Percentiles rank a stretch among this genome's conserved stretches.
Conservation (phyloP, 1,140 invertebrate species). For the Macrocentrus cingulum region DNA sequence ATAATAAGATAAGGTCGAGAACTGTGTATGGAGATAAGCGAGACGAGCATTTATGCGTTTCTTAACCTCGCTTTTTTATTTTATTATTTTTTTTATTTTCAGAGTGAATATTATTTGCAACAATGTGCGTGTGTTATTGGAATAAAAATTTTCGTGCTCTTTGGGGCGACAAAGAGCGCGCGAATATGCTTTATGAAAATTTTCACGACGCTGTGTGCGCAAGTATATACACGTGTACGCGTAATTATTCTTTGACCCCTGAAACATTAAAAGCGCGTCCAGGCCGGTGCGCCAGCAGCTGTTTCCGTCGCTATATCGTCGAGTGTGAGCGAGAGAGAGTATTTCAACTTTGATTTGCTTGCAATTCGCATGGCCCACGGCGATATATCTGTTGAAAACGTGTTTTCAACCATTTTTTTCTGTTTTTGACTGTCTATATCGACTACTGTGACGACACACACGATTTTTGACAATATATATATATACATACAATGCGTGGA, state of each 20-base stretch:
- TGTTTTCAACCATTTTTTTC: neutral
- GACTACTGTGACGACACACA: too few species aligned
- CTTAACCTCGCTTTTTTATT: too few species aligned
- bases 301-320: constrained; percentile 1
- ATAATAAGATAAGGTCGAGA: too few species aligned
- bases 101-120: neutral
- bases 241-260: constrained; percentile 20
- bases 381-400: constrained; percentile 1
- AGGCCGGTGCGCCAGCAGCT: constrained; percentile 9
- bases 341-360: constrained; percentile 6
- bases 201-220: neutral
- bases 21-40: constrained; percentile 12
- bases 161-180: too few species aligned
- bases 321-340: constrained; percentile 2
- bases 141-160: too few species aligned
- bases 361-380: constrained; percentile 11
- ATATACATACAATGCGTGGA: neutral
- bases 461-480: too few species aligned
- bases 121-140: too few species aligned
- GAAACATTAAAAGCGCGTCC: constrained; percentile 9
- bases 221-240: constrained; percentile 6
- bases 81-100: neutral
- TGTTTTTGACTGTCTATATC: neutral
- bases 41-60: neutral
- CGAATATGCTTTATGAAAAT: too few species aligned